Percentiles rank a stretch among this genome's conserved stretches.
Conservation (phyloP, 2,797 vertebrate species). For the Xerus rutilus region DNA sequence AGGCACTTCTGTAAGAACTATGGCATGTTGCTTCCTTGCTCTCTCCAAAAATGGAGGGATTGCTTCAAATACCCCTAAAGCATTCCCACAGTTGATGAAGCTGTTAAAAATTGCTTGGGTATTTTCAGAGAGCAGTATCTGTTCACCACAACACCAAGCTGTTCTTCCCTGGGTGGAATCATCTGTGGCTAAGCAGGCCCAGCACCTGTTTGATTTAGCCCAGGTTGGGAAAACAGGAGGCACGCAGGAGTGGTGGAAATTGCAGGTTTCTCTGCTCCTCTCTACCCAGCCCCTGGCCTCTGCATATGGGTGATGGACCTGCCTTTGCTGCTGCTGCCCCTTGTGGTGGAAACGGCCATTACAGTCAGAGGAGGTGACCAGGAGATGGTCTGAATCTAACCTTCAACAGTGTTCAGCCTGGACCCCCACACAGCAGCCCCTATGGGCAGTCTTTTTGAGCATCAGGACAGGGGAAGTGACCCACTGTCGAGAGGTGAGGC, state of each 20-base stretch:
- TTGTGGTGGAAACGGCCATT: not conserved
- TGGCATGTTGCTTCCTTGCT: not conserved
- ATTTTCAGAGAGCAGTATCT: not conserved
- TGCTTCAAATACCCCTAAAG: not conserved
- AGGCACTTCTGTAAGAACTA: not conserved
- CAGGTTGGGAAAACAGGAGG: not conserved
- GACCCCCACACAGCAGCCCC: not conserved
- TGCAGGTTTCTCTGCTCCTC: fast-evolving
- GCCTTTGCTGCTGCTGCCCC: not conserved
- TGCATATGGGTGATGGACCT: not conserved
- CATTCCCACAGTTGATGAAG: not conserved
- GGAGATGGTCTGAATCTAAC: not conserved
- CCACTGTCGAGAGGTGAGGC: not conserved
- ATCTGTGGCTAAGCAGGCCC: not conserved
- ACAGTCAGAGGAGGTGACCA: not conserved
- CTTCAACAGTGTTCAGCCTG: not conserved
- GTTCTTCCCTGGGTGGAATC: not conserved
- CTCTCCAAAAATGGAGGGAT: not conserved
- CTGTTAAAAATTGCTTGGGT: not conserved
- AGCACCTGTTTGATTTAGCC: not conserved
- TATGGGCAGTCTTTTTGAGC: not conserved
- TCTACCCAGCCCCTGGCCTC: not conserved
- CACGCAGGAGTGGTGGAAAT: fast-evolving
- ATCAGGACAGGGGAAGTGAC: not conserved
- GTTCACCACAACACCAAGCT: not conserved